phyloP scores from a whole-genome alignment of 1,140 invertebrate species.

The Seison nebaliae region DNA sequence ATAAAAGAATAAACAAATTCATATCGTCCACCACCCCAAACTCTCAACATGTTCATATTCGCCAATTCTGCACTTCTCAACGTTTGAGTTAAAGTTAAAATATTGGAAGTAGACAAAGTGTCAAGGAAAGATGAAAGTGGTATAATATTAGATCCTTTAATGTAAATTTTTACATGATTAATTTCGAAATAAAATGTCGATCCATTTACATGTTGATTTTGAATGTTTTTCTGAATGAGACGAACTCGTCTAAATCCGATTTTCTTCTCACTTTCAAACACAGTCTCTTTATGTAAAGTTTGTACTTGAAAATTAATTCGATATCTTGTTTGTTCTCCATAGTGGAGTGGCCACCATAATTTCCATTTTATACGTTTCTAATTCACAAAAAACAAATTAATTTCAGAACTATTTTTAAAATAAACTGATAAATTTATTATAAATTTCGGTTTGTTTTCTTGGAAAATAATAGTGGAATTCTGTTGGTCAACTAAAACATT shows the following conservation, averaged over 20 bases:
- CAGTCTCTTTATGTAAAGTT: too few relatives aligned
- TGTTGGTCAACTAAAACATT: too few relatives aligned
- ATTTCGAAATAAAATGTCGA: slow-evolving; percentile 59
- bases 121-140: slow-evolving; percentile 64
- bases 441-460: too few relatives aligned
- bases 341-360: slow-evolving; percentile 80
- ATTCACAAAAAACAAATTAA: too few relatives aligned
- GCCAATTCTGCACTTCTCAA: slow-evolving; percentile 44
- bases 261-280: slow-evolving; percentile 22
- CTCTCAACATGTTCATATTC: slow-evolving; percentile 70
- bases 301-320: slow-evolving; percentile 21
- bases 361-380: too few relatives aligned
- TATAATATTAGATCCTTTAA: slow-evolving; percentile 81
- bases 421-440: too few relatives aligned
- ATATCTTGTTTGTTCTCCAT: slow-evolving; percentile 53
- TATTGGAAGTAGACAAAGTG: slow-evolving; percentile 31
- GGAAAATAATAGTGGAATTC: too few relatives aligned
- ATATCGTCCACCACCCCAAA: slow-evolving; percentile 63
- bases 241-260: slow-evolving; percentile 65
- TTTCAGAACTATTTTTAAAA: too few relatives aligned
- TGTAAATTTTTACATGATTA: slow-evolving; percentile 62
- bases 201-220: slow-evolving; percentile 2
- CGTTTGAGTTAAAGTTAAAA: slow-evolving; percentile 29
- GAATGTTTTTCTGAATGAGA: slow-evolving; percentile 26
- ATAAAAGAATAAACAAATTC: not conserved